These are phyloP conservation scores for Strigamia crassipes DNA, from an alignment of 2,888 invertebrate genomes.

Conservation along the genomic window DNA sequence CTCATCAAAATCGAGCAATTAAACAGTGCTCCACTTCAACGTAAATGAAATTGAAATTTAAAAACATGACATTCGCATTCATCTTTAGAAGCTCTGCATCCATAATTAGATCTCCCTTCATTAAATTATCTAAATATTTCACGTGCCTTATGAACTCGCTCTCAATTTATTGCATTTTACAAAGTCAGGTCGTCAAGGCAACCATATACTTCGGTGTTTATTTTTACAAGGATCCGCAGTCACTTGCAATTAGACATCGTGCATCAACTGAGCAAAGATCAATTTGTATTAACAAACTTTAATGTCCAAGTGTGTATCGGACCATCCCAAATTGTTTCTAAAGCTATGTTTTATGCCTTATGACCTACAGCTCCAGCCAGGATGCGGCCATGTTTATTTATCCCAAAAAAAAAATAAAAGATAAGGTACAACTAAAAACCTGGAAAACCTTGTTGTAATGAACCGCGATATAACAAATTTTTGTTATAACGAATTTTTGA, in stretches of 20 bases:
- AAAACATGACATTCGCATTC: conserved; percentile 20
- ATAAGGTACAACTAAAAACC: no score
- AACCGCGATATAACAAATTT: no score
- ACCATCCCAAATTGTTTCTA: no score
- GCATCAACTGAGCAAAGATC: not conserved
- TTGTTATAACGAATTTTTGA: no score
- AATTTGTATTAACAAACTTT: no score
- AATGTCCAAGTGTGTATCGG: no score
- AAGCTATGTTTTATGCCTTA: no score
- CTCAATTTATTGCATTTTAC: conserved; percentile 26
- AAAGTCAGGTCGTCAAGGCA: conserved; percentile 7
- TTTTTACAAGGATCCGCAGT: not conserved
- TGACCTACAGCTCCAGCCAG: no score
- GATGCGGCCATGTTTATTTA: no score
- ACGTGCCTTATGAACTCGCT: conserved; percentile 30
- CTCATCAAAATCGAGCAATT: not conserved
- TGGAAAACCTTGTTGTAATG: no score
- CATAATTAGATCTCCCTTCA: conserved; percentile 22
- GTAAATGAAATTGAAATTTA: conserved; percentile 30
- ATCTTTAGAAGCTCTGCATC: not conserved
- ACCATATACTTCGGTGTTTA: not conserved
- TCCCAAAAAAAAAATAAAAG: no score
- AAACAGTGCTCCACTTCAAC: not conserved
- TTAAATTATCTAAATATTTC: conserved; percentile 30
- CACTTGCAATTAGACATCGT: not conserved